phyloP scores from a whole-genome alignment of 2,888 invertebrate genomes.

The Limenitis camilla region DNA sequence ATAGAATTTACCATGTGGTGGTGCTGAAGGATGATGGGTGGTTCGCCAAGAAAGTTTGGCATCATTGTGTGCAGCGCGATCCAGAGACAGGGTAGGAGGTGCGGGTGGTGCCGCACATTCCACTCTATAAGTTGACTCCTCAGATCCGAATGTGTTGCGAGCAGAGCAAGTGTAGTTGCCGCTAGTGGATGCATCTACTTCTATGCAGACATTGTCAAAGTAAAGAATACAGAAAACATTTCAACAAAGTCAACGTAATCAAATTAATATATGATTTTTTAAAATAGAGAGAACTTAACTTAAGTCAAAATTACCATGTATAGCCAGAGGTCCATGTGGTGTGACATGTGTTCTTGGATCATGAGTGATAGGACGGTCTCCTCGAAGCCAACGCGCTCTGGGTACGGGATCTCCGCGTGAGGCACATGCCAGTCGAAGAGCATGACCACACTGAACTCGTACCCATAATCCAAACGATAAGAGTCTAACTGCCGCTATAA shows the following conservation, averaged over 20 bases:
- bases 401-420: slow-evolving; percentile 86
- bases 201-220: slow-evolving; percentile 45
- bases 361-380: slow-evolving; percentile 81
- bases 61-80: slow-evolving; percentile 81
- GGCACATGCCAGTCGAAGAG: slow-evolving; percentile 80
- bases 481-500: slow-evolving; percentile 84
- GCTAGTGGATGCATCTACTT: slow-evolving; percentile 80
- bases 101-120: slow-evolving; percentile 84
- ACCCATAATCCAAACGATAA: slow-evolving; percentile 87
- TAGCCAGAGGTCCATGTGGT: slow-evolving; percentile 80
- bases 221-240: too few species aligned
- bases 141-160: slow-evolving; percentile 88
- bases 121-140: slow-evolving; percentile 86
- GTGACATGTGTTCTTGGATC: slow-evolving; percentile 82
- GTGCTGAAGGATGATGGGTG: slow-evolving; percentile 75
- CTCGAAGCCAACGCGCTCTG: slow-evolving; percentile 82
- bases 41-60: slow-evolving; percentile 63
- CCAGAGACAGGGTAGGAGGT: slow-evolving; percentile 79
- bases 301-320: slow-evolving; percentile 73
- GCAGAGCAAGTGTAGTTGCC: slow-evolving; percentile 89
- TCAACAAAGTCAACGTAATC: too few species aligned
- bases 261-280: too few species aligned
- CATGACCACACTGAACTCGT: slow-evolving; percentile 80
- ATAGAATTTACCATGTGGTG: slow-evolving; percentile 50
- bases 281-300: neutral